Conservation (phyloP, 2,888 invertebrate genomes). For the Lasius fuliginosus region DNA sequence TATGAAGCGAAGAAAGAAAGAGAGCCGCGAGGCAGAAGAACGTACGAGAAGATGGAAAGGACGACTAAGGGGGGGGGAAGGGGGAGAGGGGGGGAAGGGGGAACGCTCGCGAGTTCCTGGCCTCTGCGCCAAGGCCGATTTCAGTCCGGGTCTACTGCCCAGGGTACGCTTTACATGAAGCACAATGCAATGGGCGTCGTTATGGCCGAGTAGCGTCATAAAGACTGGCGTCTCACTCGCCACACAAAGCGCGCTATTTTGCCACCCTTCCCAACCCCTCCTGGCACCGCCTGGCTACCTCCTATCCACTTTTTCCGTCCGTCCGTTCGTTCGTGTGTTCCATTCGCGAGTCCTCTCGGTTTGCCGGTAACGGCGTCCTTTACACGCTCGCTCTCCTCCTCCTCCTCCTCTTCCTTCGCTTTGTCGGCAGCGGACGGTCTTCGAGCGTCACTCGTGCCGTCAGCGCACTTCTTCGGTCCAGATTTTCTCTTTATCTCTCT, state of each 20-base stretch:
- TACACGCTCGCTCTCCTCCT: slow-evolving; percentile 39
- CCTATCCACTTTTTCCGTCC: slow-evolving; percentile 59
- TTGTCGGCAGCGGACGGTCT: slow-evolving; percentile 35
- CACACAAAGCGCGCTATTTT: slow-evolving; percentile 80
- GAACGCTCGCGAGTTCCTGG: slow-evolving; percentile 55
- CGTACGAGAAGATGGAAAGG: slow-evolving; percentile 1
- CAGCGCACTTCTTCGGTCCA: slow-evolving; percentile 16
- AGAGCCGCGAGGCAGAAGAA: slow-evolving; percentile 28
- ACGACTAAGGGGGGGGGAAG: slow-evolving; percentile 17
- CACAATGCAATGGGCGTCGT: slow-evolving; percentile 80
- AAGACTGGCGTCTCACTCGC: slow-evolving; percentile 79
- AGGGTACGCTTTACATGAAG: slow-evolving; percentile 72
- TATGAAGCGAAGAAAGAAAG: slow-evolving; percentile 61
- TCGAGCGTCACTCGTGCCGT: slow-evolving; percentile 38
- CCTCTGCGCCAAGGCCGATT: slow-evolving; percentile 71
- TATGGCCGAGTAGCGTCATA: slow-evolving; percentile 78
- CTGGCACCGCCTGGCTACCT: slow-evolving; percentile 37
- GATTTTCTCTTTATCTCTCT: slow-evolving; percentile 17
- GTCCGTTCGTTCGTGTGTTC: slow-evolving; percentile 29
- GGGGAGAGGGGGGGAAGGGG: slow-evolving; percentile 3
- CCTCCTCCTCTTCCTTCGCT: slow-evolving; percentile 21
- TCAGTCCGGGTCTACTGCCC: slow-evolving; percentile 46
- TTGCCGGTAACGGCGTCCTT: slow-evolving; percentile 59
- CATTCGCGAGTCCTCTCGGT: slow-evolving; percentile 42
- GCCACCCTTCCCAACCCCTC: slow-evolving; percentile 65